Base-by-base conservation (phyloP, 2,888 invertebrate species). In the Aethes cnicana region DNA sequence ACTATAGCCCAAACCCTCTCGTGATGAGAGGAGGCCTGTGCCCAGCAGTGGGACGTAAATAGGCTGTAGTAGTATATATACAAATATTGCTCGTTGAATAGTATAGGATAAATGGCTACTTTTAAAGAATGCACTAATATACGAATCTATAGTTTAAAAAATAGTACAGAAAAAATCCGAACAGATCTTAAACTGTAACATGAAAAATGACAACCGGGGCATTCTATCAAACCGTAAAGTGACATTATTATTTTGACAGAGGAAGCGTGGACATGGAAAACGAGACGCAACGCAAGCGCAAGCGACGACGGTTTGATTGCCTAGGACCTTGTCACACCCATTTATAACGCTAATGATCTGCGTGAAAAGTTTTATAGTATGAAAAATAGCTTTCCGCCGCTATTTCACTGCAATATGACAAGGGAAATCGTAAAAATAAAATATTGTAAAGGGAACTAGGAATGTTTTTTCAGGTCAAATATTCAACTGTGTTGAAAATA, bases 341-440 rank as follows among this genome's bases (percentile, higher is more conserved):
- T 80, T 81, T 77, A 80, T 70, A 57, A 59, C 58, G 63, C 61
- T 80, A 76, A 82, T 77, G 74, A 62, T 64, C 72, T 63, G 59
- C 69, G 57, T 77, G 74, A 80, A 76, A 74, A 74, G 62, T 79
- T 79, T 80, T 80, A 81, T 78, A 77, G 71, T 68, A 74, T 73
- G 70, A 80, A 76, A 81, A 81, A 66, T 64, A 74, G 69, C 54
- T 62, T 54, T 53, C 49, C 67, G 62, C 58, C 62, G 61, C 65
- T 65, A 65, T 61, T 65, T 59, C 59, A 57, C 57, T 57, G 58
- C 50, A 56, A 65, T 47, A 65, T 62, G 68, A 63, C 65, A 68
- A 55, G 68, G 61, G 58, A 62, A 66, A 66, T 69, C 68, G 58
- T 74, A 69, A 75, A 72, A 71, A 58, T 43, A 47, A 57, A 30